Evolutionary conservation across 2,113 vertebrate species (phyloP).

Genomic region (Actinemys pallida): DNA sequence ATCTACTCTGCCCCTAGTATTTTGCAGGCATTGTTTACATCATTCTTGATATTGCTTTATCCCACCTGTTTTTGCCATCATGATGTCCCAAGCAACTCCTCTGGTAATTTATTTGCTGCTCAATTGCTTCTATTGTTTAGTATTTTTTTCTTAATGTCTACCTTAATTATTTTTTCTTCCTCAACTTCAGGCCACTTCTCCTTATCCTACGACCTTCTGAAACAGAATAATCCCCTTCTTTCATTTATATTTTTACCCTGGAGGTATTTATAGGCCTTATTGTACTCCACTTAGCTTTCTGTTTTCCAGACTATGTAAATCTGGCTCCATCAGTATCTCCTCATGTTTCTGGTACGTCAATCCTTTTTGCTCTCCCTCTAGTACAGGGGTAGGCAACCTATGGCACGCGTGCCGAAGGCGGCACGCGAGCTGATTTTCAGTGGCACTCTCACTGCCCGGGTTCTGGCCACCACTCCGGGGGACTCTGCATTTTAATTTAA

Average conservation of each 20-base stretch:
- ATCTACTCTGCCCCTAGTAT: neutral
- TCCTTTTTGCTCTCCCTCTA: neutral
- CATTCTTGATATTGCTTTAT: neutral
- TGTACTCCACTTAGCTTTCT: neutral
- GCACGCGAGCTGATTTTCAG: too few species aligned
- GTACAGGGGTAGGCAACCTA: neutral
- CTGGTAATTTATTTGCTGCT: neutral
- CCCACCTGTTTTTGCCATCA: neutral
- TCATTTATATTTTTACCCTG: neutral
- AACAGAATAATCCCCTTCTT: neutral
- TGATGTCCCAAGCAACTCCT: neutral
- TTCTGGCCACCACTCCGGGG: too few species aligned
- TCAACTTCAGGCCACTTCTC: neutral
- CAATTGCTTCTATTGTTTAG: neutral
- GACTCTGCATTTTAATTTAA: too few species aligned
- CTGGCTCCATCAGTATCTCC: neutral
- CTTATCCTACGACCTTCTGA: neutral
- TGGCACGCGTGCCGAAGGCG: too few species aligned
- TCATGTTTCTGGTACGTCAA: neutral
- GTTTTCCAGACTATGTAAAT: neutral
- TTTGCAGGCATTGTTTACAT: neutral
- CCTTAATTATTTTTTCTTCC: neutral
- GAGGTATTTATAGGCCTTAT: neutral
- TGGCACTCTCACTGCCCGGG: too few species aligned
- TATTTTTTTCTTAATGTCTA: neutral